phyloP scores from a whole-genome alignment of 2,888 invertebrate species.

The Linhomoeus sp. region DNA sequence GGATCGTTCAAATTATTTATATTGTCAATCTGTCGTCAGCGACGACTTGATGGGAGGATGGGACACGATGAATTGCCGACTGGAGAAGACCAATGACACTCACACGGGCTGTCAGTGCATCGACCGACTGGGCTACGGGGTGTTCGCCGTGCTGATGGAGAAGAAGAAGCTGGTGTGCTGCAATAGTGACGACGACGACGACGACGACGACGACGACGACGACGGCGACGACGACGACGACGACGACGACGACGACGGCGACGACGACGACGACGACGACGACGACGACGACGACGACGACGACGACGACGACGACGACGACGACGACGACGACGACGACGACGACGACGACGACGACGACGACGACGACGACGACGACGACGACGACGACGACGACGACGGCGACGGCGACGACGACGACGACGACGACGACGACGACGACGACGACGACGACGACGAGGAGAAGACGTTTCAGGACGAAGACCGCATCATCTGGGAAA shows the following conservation, averaged over 20 bases:
- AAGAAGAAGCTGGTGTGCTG: conserved; percentile 5
- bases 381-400: conserved; percentile 1
- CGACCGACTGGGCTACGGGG: conserved; percentile 7
- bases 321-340: conserved; percentile 1
- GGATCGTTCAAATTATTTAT: background rate
- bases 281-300: conserved; percentile 1
- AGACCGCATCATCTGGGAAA: background rate
- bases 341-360: conserved; percentile 1
- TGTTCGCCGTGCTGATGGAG: conserved; percentile 9
- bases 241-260: conserved; percentile 1
- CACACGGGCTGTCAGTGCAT: conserved; percentile 7
- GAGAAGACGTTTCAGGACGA: no score
- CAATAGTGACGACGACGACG: no score
- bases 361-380: conserved; percentile 1
- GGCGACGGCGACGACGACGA: conserved; percentile 1
- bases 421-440: conserved; percentile 1
- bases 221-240: conserved; percentile 1
- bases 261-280: conserved; percentile 1
- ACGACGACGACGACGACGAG: no score
- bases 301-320: conserved; percentile 1
- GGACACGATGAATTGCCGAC: conserved; percentile 6
- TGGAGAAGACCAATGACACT: conserved; percentile 5
- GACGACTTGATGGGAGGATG: background rate
- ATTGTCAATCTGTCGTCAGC: background rate
- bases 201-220: no score